A percentile compares a stretch with the other conserved stretches of the same genome.
Conservation (phyloP, 2,888 invertebrate genomes). For the Myopa testacea region DNA sequence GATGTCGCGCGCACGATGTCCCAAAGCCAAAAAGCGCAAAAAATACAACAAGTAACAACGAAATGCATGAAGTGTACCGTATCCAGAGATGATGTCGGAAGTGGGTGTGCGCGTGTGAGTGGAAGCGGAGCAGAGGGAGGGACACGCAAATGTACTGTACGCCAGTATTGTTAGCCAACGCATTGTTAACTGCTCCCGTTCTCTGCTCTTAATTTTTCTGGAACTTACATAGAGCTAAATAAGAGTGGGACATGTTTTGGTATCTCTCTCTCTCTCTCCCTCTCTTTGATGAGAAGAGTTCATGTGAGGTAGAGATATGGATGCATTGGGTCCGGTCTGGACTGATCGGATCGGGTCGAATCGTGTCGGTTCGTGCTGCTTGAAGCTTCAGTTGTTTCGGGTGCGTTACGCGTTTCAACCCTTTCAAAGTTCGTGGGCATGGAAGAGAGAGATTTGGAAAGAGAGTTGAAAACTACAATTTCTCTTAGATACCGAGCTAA, state of each 20-base stretch:
- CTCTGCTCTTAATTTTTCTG: not conserved
- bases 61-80: not conserved
- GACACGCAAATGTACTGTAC: not conserved
- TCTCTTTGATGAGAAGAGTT: not conserved
- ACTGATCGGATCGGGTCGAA: not conserved
- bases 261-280: not conserved
- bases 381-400: not conserved
- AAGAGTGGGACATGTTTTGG: not conserved
- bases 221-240: constrained; percentile 35
- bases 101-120: not conserved
- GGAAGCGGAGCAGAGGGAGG: not conserved
- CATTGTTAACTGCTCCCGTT: not conserved
- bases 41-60: constrained; percentile 1
- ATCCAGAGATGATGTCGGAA: constrained; percentile 4
- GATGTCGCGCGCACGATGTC: constrained; percentile 31
- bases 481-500: too few species aligned
- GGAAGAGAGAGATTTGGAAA: not conserved
- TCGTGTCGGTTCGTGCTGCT: not conserved
- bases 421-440: not conserved
- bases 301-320: not conserved
- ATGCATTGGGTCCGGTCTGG: constrained; percentile 12
- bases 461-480: too few species aligned
- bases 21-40: constrained; percentile 28
- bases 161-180: not conserved
- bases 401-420: not conserved